phyloP scores from a whole-genome alignment of 2,888 invertebrate species.

The Lasiommata megera region DNA sequence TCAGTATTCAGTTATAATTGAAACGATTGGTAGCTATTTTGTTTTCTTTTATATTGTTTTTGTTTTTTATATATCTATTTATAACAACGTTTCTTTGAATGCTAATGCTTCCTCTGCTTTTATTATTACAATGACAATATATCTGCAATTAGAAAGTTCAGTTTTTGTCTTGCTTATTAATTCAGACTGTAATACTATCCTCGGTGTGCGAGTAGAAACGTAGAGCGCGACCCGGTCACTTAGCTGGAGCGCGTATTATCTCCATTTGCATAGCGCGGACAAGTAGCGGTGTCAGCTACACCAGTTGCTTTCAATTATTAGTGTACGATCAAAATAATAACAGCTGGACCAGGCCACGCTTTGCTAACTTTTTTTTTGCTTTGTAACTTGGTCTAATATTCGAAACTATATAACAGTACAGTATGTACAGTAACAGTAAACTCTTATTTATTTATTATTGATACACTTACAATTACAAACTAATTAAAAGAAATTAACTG shows the following conservation, averaged over 20 bases:
- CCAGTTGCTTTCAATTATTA: constrained; percentile 3
- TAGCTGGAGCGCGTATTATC: constrained; percentile 64
- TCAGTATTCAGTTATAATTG: too few relatives aligned
- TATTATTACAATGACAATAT: not conserved
- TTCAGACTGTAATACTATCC: constrained; percentile 40
- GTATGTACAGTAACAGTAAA: too few relatives aligned
- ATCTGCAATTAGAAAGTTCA: not conserved
- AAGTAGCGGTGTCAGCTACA: constrained; percentile 60
- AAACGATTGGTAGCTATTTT: too few relatives aligned
- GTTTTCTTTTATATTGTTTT: too few relatives aligned
- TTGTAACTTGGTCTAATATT: too few relatives aligned
- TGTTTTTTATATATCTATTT: too few relatives aligned
- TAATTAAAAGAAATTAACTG: too few relatives aligned
- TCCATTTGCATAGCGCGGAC: constrained; percentile 75
- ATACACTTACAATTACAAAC: too few relatives aligned
- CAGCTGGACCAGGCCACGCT: too few relatives aligned
- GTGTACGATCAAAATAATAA: not conserved
- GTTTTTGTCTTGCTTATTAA: constrained; percentile 1
- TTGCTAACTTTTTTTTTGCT: too few relatives aligned
- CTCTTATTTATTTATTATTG: too few relatives aligned
- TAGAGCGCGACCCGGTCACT: constrained; percentile 68
- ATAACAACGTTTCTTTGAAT: not conserved
- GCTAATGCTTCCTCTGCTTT: not conserved
- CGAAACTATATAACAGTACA: too few relatives aligned
- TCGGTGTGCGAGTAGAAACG: constrained; percentile 60